phyloP scores from a whole-genome alignment of 64 coral and sea anemone species.

The Porites lutea region DNA sequence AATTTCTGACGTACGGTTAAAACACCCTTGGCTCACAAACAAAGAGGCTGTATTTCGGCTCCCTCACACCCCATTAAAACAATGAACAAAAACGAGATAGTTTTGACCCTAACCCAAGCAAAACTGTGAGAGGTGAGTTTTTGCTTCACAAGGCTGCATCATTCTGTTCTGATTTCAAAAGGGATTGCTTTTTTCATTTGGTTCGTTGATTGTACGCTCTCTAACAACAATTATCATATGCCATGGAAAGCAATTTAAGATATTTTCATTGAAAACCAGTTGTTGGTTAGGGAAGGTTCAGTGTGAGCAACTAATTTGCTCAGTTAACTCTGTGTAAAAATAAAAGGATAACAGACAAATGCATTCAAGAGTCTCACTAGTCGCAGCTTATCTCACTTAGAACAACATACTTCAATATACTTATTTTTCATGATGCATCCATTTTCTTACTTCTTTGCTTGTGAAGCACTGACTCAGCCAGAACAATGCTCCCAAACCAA shows the following conservation, averaged over 20 bases:
- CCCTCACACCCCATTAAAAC: too few species aligned
- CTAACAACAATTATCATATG: neutral
- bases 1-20: too few species aligned
- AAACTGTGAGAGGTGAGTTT: too few species aligned
- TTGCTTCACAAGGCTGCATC: too few species aligned
- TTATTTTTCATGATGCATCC: slow-evolving; percentile 71
- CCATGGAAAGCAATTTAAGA: slow-evolving; percentile 2
- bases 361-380: neutral
- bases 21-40: too few species aligned
- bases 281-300: neutral
- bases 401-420: slow-evolving; percentile 61
- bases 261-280: neutral
- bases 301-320: slow-evolving; percentile 1
- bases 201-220: slow-evolving; percentile 1
- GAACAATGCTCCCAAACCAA: slow-evolving; percentile 66
- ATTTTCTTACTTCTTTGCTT: slow-evolving; percentile 78
- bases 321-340: neutral
- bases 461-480: slow-evolving; percentile 66
- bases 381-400: neutral
- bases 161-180: too few species aligned
- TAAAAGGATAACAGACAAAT: neutral
- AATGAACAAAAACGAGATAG: too few species aligned
- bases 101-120: too few species aligned
- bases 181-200: neutral
- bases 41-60: too few species aligned